Base-by-base conservation (phyloP, 1,140 invertebrate genomes). In the Drosophila yakuba region DNA sequence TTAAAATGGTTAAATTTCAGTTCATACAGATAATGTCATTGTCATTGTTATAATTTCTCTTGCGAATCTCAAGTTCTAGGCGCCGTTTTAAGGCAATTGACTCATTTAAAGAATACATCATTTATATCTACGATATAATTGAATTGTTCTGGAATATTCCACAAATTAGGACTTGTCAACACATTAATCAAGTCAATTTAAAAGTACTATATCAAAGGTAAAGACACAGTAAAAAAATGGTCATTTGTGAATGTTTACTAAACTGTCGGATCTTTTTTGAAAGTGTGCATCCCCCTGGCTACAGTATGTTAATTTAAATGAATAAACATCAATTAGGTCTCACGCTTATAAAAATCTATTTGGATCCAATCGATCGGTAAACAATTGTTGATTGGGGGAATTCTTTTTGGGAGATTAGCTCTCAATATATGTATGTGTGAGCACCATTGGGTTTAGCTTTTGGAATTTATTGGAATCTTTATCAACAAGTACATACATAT, bases 131-230 rank as follows among this genome's bases (percentile, higher is more conserved):
- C 32, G 32, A 2, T 0, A 5, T 47, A 25, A 43, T 50, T 63
- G 6, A 44, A 36, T 55, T 43, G 44, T 39, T 11, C 36, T n/a
- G 57, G 43, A 68, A 79, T 62, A 79, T 79, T 79, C 68, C 61
- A 55, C 35, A 48, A 66, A 58, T 58, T 36, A 74, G 47, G 52
- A 15, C 23, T 25, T 78, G 67, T 64, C 75, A 79, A 67, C 68
- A 59, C 41, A 48, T 58, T 62, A 73, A 73, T 59, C 17, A 35
- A 73, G 25, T 39, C 54, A 7, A 51, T 59, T 45, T 47, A 39
- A 36, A 48, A 20, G 2, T 12, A 28, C 44, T 51, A 35, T 51
- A 63, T 63, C 43, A 44, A 43, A 36, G 45, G 36, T 66, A 3
- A 43, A 12, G 20, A 36, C 39, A 3, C 20, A 28, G 11, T 10